Percentiles rank a stretch among this genome's conserved stretches.
These are phyloP conservation scores for Montipora capricornis DNA, from an alignment of 64 coral and sea anemone genomes.

Conservation along the genomic window DNA sequence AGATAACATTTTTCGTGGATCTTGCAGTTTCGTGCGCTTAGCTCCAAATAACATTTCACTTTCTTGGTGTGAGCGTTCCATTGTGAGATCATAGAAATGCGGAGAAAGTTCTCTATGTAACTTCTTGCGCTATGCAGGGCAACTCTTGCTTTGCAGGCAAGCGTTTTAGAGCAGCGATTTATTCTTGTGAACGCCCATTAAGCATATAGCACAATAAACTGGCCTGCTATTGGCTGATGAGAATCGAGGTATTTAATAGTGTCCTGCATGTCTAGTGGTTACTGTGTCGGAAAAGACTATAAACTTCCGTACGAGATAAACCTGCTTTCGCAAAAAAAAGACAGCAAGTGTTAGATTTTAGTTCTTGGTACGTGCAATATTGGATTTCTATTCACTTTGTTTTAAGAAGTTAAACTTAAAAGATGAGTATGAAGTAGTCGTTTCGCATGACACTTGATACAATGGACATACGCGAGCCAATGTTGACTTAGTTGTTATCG, in stretches of 20 bases:
- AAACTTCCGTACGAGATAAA: constrained; percentile 21
- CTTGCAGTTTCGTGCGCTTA: constrained; percentile 47
- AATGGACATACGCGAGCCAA: neutral
- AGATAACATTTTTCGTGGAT: constrained; percentile 30
- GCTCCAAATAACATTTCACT: constrained; percentile 22
- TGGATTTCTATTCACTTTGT: neutral
- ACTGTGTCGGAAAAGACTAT: neutral
- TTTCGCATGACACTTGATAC: too few relatives aligned
- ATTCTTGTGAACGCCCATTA: constrained; percentile 11
- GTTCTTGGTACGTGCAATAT: too few relatives aligned
- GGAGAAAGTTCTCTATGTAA: too few relatives aligned
- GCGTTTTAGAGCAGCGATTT: neutral
- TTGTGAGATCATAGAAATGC: neutral
- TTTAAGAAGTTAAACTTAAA: too few relatives aligned
- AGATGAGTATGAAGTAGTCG: too few relatives aligned
- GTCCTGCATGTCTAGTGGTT: neutral
- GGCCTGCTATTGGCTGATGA: neutral
- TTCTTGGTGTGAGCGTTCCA: constrained; percentile 2
- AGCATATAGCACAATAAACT: neutral
- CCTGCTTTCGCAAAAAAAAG: neutral
- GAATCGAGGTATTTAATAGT: neutral
- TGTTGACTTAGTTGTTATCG: neutral
- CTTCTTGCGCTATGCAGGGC: too few relatives aligned
- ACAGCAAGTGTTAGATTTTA: neutral
- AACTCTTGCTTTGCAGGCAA: neutral